Evolutionary conservation across 2,113 vertebrate genomes (phyloP).

Genomic region (Amblyopsis rosae): DNA sequence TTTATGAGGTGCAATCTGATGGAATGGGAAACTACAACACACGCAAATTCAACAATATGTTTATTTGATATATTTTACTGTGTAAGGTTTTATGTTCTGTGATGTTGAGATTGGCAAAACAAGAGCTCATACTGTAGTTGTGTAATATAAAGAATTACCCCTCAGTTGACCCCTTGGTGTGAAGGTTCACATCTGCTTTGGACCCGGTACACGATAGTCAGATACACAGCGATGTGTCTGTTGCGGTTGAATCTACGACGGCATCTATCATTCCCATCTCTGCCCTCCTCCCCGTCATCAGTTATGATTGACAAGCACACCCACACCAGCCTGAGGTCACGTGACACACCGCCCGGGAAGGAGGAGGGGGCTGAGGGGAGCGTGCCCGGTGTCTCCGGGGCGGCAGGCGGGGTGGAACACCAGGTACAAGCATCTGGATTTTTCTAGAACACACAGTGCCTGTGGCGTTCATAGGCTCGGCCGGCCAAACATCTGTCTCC

Average conservation of each 20-base stretch:
- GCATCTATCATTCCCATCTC: constrained; percentile 19
- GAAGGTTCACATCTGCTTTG: neutral
- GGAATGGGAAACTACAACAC: constrained; percentile 35
- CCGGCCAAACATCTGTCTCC: constrained; percentile 76
- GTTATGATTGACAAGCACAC: constrained; percentile 48
- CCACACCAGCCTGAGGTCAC: constrained; percentile 60
- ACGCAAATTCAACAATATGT: neutral
- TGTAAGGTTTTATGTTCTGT: constrained; percentile 3
- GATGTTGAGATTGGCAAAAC: neutral
- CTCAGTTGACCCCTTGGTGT: neutral
- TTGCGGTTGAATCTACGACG: constrained; percentile 20
- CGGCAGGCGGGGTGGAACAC: constrained; percentile 66
- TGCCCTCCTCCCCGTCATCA: constrained; percentile 25
- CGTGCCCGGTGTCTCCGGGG: constrained; percentile 49
- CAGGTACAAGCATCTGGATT: constrained; percentile 79
- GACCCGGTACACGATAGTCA: constrained; percentile 21
- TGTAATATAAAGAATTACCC: neutral
- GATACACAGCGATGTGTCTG: constrained; percentile 9
- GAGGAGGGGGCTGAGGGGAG: too few relatives aligned
- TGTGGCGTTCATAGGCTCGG: constrained; percentile 69
- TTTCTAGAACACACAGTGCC: constrained; percentile 76
- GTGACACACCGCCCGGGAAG: constrained; percentile 58
- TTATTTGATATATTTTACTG: constrained; percentile 16
- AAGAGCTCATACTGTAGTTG: neutral
- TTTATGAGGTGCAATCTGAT: constrained; percentile 30